Evolutionary conservation across 2,113 vertebrate genomes (phyloP).

Genomic region (Numenius arquata): DNA sequence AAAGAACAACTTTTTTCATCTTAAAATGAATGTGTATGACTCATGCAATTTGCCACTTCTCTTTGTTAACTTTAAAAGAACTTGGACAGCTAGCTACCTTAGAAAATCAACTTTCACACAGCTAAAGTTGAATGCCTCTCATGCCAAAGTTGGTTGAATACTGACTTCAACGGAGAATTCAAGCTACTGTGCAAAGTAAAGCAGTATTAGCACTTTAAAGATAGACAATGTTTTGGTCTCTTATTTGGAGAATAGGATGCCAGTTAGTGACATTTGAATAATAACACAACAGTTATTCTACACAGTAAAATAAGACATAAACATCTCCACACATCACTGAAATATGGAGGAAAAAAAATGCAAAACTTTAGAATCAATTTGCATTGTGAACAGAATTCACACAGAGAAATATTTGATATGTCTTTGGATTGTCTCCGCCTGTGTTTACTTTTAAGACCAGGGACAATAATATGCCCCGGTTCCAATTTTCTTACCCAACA

Average conservation of each 20-base stretch:
- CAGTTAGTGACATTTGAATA: not conserved
- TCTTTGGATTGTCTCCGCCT: not conserved
- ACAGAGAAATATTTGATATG: not conserved
- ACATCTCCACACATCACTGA: not conserved
- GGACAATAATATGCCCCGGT: not conserved
- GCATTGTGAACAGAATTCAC: not conserved
- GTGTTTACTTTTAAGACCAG: not conserved
- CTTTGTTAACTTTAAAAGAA: not conserved
- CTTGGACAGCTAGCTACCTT: not conserved
- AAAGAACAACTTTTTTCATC: not conserved
- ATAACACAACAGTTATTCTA: not conserved
- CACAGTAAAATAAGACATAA: not conserved
- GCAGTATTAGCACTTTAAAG: not conserved
- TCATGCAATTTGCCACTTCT: not conserved
- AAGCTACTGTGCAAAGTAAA: not conserved
- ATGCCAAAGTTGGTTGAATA: not conserved
- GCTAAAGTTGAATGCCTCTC: not conserved
- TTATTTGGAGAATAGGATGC: not conserved
- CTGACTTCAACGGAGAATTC: not conserved
- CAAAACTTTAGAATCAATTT: not conserved
- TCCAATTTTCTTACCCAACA: not conserved
- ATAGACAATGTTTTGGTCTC: not conserved
- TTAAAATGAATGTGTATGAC: not conserved
- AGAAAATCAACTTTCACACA: not conserved
- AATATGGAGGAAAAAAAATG: not conserved